Evolutionary conservation across 2,888 invertebrate genomes (phyloP).

Genomic region (Tenthredo notha): DNA sequence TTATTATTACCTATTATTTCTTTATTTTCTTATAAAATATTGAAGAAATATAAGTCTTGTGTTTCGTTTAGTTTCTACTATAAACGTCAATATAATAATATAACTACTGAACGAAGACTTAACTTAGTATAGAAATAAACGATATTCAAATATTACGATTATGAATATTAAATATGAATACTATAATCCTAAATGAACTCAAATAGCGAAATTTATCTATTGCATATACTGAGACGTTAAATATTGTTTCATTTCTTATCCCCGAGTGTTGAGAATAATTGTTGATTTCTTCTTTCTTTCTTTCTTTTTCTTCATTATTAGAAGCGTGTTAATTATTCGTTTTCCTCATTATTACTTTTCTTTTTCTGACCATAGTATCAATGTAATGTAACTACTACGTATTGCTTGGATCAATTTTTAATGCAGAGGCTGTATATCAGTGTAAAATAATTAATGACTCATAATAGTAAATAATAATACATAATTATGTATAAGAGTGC

Average conservation of each 20-base stretch:
- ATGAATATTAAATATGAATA: not conserved
- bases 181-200: not conserved
- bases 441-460: constrained; percentile 5
- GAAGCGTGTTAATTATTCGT: not conserved
- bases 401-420: not conserved
- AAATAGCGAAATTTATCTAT: not conserved
- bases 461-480: not conserved
- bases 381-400: not conserved
- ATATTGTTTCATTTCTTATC: not conserved
- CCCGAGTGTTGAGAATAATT: not conserved
- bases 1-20: not conserved
- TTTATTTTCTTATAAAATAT: not conserved
- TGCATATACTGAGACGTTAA: not conserved
- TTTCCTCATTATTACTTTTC: not conserved
- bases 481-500: not conserved
- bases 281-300: not conserved
- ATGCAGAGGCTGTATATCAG: constrained; percentile 12
- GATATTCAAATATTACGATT: not conserved
- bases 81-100: not conserved
- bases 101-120: constrained; percentile 4
- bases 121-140: not conserved
- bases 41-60: not conserved
- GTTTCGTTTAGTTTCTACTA: not conserved
- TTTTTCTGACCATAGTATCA: not conserved
- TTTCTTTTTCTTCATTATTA: not conserved